Evolutionary conservation across 2,797 vertebrate species (phyloP).

Genomic region (Limosa lapponica): DNA sequence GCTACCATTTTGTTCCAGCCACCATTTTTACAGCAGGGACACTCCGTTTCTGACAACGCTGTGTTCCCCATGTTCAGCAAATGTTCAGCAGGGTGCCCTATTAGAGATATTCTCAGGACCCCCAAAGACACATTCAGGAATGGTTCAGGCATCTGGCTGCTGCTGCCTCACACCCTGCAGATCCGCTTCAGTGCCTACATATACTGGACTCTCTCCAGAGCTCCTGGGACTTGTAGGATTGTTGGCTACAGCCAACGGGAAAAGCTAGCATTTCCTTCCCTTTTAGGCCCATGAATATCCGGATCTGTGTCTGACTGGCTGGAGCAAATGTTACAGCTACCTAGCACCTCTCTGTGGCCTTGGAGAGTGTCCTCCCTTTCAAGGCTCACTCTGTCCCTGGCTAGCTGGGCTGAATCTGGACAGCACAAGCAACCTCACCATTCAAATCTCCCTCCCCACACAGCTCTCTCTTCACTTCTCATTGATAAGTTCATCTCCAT

Average conservation of each 20-base stretch:
- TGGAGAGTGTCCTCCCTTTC: too few species aligned
- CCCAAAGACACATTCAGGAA: neutral
- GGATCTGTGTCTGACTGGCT: neutral
- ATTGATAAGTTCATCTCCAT: neutral
- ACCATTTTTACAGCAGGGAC: neutral
- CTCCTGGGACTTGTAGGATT: neutral
- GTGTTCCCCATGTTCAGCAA: neutral
- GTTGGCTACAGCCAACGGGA: neutral
- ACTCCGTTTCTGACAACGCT: neutral
- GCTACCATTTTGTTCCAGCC: neutral
- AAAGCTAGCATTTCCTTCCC: neutral
- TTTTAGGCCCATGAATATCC: neutral
- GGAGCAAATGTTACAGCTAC: neutral
- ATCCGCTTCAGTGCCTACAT: neutral
- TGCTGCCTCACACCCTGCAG: neutral
- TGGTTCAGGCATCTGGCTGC: fast-evolving
- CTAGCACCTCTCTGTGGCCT: too few species aligned
- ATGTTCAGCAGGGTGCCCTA: neutral
- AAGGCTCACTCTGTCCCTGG: neutral
- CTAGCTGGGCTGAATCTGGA: neutral
- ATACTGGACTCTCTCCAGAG: neutral
- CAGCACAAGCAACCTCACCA: neutral
- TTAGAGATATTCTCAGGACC: neutral
- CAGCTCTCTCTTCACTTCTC: neutral
- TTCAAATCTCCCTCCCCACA: neutral